Evolutionary conservation across 1,140 invertebrate species (phyloP).

Genomic region (Aphidius gifuensis): DNA sequence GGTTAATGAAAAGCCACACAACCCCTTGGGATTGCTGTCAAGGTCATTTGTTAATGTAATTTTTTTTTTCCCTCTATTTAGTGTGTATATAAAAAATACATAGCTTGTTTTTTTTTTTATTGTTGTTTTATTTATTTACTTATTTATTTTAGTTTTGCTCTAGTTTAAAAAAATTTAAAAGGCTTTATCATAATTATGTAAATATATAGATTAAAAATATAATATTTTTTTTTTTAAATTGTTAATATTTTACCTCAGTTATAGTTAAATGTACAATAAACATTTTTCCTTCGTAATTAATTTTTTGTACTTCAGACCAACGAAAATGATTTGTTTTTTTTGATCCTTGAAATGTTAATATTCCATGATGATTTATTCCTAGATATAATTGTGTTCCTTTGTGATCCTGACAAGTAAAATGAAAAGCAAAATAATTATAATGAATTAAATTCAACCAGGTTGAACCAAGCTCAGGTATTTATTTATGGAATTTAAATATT

Average conservation of each 20-base stretch:
- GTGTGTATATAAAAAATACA: no score
- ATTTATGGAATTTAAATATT: no score
- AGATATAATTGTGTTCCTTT: conserved; percentile 86
- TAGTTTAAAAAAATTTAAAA: conserved; percentile 7
- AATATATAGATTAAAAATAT: not conserved
- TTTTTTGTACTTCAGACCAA: conserved; percentile 93
- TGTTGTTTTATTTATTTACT: no score
- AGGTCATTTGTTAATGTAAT: conserved; percentile 1
- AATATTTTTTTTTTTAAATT: not conserved
- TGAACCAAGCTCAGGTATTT: no score
- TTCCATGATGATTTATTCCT: conserved; percentile 92
- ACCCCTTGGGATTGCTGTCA: conserved; percentile 6
- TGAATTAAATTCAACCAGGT: no score
- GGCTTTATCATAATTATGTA: not conserved
- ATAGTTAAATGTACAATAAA: conserved; percentile 89
- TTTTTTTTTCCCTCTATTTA: not conserved
- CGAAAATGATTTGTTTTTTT: conserved; percentile 91
- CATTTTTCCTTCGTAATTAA: conserved; percentile 97
- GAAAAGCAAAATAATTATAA: not conserved
- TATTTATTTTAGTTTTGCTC: not conserved
- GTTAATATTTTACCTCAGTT: conserved; percentile 57
- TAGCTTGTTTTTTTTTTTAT: no score
- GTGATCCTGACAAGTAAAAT: conserved; percentile 69
- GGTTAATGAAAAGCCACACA: conserved; percentile 18
- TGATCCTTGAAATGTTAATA: conserved; percentile 91